Conservation (phyloP, 2,888 invertebrate species). For the Meliscaeva auricollis region DNA sequence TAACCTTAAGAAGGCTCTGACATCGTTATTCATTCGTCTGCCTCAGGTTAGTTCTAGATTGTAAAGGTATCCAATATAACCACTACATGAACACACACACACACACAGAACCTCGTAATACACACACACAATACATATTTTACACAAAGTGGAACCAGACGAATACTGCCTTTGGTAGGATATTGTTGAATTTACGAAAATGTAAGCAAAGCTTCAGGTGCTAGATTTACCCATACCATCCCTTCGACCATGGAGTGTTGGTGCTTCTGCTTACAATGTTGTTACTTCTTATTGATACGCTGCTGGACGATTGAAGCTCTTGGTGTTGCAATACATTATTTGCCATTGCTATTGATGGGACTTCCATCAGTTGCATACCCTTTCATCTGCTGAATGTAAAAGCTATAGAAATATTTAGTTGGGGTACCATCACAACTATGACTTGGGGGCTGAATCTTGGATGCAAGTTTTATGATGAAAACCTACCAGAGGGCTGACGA, state of each 20-base stretch:
- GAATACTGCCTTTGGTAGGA: conserved; percentile 27
- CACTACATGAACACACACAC: background rate
- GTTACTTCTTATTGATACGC: background rate
- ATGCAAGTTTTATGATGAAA: too few species aligned
- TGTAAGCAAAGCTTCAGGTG: conserved; percentile 58
- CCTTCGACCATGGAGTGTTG: background rate
- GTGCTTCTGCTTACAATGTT: background rate
- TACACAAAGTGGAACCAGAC: conserved; percentile 46
- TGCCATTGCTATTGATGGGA: conserved; percentile 13
- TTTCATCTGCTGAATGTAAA: conserved; percentile 30
- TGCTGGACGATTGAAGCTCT: background rate
- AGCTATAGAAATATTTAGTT: conserved; percentile 52
- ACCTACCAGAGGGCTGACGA: too few species aligned
- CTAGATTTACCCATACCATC: background rate
- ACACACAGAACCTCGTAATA: too few species aligned
- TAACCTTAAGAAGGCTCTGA: conserved; percentile 30
- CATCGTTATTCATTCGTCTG: conserved; percentile 51
- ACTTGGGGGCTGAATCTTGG: too few species aligned
- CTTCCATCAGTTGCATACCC: background rate
- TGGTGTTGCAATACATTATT: conserved; percentile 12
- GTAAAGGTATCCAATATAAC: background rate
- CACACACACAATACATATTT: background rate
- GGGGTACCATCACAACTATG: background rate
- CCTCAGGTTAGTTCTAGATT: conserved; percentile 7
- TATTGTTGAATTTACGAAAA: conserved; percentile 35